Conservation (phyloP, 2,113 vertebrate genomes). For the Seriola dumerili region DNA sequence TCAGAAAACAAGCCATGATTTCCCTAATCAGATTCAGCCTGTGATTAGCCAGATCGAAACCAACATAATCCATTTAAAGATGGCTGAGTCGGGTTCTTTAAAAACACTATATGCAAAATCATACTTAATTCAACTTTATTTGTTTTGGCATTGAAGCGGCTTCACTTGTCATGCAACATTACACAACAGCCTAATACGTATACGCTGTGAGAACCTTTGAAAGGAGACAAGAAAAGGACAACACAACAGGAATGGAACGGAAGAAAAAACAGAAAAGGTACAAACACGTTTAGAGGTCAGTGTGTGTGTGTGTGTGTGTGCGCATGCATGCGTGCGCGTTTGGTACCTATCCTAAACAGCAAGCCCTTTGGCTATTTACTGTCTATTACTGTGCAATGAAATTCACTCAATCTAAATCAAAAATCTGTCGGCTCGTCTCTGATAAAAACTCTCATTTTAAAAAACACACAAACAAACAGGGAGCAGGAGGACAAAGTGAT, state of each 20-base stretch:
- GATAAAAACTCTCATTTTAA: slow-evolving; percentile 65
- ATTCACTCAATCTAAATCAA: slow-evolving; percentile 77
- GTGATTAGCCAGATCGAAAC: slow-evolving; percentile 52
- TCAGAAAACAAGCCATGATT: slow-evolving; percentile 49
- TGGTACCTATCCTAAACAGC: slow-evolving; percentile 26
- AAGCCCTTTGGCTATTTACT: slow-evolving; percentile 64
- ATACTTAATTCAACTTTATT: slow-evolving; percentile 39
- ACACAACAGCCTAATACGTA: background rate
- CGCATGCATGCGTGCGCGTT: background rate
- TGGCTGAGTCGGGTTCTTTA: slow-evolving; percentile 41
- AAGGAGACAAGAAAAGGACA: background rate
- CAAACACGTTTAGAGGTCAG: slow-evolving; percentile 65
- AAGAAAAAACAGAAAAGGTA: slow-evolving; percentile 26
- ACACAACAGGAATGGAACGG: slow-evolving; percentile 2
- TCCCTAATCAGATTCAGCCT: slow-evolving; percentile 46
- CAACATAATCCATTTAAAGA: slow-evolving; percentile 48
- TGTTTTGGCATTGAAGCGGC: slow-evolving; percentile 11
- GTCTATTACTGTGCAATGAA: slow-evolving; percentile 65
- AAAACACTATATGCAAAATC: slow-evolving; percentile 46
- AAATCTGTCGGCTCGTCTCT: slow-evolving; percentile 60
- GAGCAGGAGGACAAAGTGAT: slow-evolving; percentile 47
- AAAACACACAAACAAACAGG: slow-evolving; percentile 56
- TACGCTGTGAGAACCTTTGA: slow-evolving; percentile 1
- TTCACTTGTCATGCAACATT: slow-evolving; percentile 37
- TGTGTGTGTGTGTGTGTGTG: slow-evolving; percentile 14